These are phyloP conservation scores for Nineta flava DNA, from an alignment of 2,888 invertebrate genomes.

Conservation along the genomic window DNA sequence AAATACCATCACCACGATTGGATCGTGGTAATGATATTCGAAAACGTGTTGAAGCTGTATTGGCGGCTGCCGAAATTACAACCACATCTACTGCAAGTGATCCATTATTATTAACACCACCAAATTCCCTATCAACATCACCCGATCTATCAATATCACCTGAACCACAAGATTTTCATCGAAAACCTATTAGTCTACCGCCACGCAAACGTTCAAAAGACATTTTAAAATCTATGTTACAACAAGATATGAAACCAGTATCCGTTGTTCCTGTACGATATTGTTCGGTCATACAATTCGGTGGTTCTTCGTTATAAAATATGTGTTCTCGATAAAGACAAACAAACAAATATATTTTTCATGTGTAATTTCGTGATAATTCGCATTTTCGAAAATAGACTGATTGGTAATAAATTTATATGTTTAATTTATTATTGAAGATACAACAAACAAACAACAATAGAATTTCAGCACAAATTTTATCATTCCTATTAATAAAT, in stretches of 20 bases:
- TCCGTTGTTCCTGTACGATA: slow-evolving; percentile 23
- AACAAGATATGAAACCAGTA: slow-evolving; percentile 23
- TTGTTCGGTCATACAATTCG: slow-evolving; percentile 76
- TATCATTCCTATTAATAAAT: no score
- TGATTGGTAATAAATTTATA: no score
- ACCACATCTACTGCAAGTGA: slow-evolving; percentile 32
- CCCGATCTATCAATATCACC: slow-evolving; percentile 35
- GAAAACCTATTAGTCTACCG: slow-evolving; percentile 39
- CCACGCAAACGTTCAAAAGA: slow-evolving; percentile 63
- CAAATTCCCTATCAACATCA: slow-evolving; percentile 39
- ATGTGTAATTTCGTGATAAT: background rate
- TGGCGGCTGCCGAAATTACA: slow-evolving; percentile 34
- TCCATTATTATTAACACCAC: slow-evolving; percentile 36
- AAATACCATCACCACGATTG: slow-evolving; percentile 18
- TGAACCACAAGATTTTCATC: slow-evolving; percentile 29
- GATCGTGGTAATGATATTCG: slow-evolving; percentile 37
- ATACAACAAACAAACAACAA: no score
- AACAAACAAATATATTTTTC: background rate
- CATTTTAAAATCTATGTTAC: slow-evolving; percentile 49
- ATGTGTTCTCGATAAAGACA: background rate
- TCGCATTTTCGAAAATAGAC: background rate
- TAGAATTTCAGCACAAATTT: no score
- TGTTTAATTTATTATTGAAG: no score
- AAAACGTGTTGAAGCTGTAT: slow-evolving; percentile 43
- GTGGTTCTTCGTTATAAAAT: slow-evolving; percentile 44